Evolutionary conservation across 1,140 invertebrate genomes (phyloP).

Genomic region (Rhopalosiphum maidis): DNA sequence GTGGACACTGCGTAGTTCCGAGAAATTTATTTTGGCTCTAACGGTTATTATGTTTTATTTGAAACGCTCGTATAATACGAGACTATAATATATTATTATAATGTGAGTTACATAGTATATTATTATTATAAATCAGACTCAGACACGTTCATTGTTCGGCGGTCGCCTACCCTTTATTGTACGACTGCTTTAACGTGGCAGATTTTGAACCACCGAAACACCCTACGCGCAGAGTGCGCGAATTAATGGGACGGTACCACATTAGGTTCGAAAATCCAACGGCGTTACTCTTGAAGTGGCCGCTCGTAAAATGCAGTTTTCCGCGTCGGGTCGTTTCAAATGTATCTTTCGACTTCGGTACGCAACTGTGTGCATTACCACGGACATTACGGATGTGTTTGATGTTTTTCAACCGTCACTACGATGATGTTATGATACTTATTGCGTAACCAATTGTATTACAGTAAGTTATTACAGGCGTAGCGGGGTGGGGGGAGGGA

Average conservation of each 20-base stretch:
- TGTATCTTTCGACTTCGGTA: background rate
- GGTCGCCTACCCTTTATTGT: background rate
- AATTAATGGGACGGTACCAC: background rate
- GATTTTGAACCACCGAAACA: background rate
- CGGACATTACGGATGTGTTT: background rate
- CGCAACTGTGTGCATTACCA: background rate
- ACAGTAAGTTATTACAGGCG: too few relatives aligned
- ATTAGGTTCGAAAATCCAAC: background rate
- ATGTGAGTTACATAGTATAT: background rate
- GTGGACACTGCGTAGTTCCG: background rate
- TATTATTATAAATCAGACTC: conserved; percentile 17
- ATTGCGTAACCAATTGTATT: too few relatives aligned
- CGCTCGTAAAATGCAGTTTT: conserved; percentile 9
- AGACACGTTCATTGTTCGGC: background rate
- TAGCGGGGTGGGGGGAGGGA: too few relatives aligned
- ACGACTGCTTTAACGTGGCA: background rate
- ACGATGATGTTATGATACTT: background rate
- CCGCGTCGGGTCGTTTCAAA: background rate
- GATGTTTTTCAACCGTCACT: background rate
- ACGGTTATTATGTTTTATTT: conserved; percentile 2
- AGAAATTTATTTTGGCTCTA: background rate
- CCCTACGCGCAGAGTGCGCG: background rate
- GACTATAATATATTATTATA: conserved; percentile 5
- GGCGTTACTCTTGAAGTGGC: background rate
- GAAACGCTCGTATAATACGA: background rate